Percentiles rank a stretch among this genome's conserved stretches.
Evolutionary conservation across 2,113 vertebrate species (phyloP).

Genomic region (Bothrops jararaca): DNA sequence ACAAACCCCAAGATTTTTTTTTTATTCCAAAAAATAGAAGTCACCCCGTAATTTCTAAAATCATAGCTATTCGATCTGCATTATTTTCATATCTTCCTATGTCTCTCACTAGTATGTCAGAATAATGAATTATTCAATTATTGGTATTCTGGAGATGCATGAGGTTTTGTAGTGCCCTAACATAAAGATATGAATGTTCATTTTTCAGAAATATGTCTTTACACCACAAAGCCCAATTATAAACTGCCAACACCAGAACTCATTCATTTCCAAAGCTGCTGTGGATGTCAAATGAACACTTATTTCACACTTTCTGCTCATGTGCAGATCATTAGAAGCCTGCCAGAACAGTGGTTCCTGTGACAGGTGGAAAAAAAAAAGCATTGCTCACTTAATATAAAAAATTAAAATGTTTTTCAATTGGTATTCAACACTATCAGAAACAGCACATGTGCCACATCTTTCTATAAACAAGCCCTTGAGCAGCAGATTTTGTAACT

Average conservation of each 20-base stretch:
- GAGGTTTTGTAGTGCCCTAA: background rate
- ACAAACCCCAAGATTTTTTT: no score
- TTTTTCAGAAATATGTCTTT: background rate
- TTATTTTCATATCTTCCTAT: background rate
- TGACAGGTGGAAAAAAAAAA: fast-evolving
- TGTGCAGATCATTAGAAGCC: background rate
- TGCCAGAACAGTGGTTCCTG: slow-evolving; percentile 19
- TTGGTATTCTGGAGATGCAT: background rate
- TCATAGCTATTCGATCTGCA: background rate
- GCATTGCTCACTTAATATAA: background rate
- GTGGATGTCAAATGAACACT: background rate
- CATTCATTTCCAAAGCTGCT: background rate
- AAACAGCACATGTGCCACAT: background rate
- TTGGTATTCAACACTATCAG: background rate
- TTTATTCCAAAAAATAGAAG: background rate
- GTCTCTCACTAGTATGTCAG: background rate
- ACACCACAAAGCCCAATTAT: background rate
- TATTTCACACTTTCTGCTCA: background rate
- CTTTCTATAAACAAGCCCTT: background rate
- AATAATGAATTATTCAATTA: background rate
- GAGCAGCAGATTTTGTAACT: background rate
- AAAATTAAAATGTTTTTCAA: background rate
- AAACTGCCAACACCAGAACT: background rate
- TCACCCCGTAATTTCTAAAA: background rate
- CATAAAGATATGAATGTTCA: background rate